These are phyloP conservation scores for Frieseomelitta varia DNA, from an alignment of 1,140 invertebrate species.

Conservation along the genomic window DNA sequence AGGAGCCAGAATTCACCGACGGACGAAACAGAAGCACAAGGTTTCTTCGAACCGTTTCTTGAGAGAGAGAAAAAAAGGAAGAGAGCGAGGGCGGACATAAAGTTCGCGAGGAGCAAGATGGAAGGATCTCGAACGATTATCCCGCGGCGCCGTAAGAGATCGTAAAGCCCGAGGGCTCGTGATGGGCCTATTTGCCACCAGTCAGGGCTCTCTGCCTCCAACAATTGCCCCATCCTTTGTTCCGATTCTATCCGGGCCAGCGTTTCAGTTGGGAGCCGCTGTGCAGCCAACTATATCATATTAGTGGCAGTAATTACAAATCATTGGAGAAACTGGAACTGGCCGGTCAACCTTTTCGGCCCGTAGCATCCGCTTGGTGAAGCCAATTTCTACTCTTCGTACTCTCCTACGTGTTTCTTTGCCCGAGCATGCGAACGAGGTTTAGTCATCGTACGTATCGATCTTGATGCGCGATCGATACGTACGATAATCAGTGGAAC, in stretches of 20 bases:
- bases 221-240: constrained; percentile 53
- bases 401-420: background rate
- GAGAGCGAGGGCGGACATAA: constrained; percentile 27
- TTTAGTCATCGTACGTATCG: too few species aligned
- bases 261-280: constrained; percentile 55
- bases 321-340: constrained; percentile 62
- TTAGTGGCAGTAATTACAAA: constrained; percentile 74
- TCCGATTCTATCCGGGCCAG: constrained; percentile 13
- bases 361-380: constrained; percentile 1
- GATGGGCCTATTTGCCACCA: constrained; percentile 48
- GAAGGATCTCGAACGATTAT: constrained; percentile 67
- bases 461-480: too few species aligned
- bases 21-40: constrained; percentile 32
- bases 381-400: constrained; percentile 18
- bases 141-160: constrained; percentile 70
- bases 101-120: constrained; percentile 44
- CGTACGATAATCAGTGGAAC: too few species aligned
- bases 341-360: constrained; percentile 36
- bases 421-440: too few species aligned
- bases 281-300: constrained; percentile 60
- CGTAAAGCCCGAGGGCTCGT: constrained; percentile 65
- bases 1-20: constrained; percentile 15
- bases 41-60: background rate
- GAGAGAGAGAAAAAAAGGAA: constrained; percentile 1
- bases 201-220: constrained; percentile 1